Conservation (phyloP, 1,140 invertebrate genomes). For the Pectinophora gossypiella region DNA sequence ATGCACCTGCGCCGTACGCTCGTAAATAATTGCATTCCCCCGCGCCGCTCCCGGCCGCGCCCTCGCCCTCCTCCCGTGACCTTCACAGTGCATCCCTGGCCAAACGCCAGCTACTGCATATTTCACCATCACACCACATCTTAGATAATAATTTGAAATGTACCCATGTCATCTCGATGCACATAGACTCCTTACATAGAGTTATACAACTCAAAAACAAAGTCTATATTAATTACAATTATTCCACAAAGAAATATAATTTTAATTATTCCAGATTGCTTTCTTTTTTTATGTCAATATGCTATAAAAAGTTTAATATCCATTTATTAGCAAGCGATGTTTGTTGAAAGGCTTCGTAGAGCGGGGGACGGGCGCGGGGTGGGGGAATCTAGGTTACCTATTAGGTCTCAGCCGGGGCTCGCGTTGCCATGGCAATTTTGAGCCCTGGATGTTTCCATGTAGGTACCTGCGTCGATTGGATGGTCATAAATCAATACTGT, state of each 20-base stretch:
- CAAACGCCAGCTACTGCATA: slow-evolving; percentile 50
- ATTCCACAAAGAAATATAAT: too few species aligned
- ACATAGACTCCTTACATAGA: too few species aligned
- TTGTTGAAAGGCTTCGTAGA: slow-evolving; percentile 1
- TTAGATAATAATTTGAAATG: slow-evolving; percentile 8
- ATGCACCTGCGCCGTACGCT: slow-evolving; percentile 55
- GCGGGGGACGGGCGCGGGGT: slow-evolving; percentile 2
- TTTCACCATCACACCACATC: slow-evolving; percentile 25
- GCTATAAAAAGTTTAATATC: not conserved
- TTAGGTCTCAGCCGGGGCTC: not conserved
- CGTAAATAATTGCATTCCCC: slow-evolving; percentile 34
- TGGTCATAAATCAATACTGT: not conserved
- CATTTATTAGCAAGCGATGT: not conserved
- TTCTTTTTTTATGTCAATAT: too few species aligned
- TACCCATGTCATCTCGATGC: too few species aligned
- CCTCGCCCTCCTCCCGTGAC: slow-evolving; percentile 24
- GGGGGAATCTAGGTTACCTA: slow-evolving; percentile 10
- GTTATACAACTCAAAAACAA: too few species aligned
- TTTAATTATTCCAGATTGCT: too few species aligned
- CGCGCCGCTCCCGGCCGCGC: slow-evolving; percentile 3
- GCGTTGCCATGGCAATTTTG: slow-evolving; percentile 10
- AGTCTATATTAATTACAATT: too few species aligned
- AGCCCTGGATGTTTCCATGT: slow-evolving; percentile 1
- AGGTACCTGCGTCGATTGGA: not conserved
- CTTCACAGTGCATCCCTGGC: slow-evolving; percentile 62